Conservation (phyloP, 2,888 invertebrate genomes). For the Pelosia muscerda region DNA sequence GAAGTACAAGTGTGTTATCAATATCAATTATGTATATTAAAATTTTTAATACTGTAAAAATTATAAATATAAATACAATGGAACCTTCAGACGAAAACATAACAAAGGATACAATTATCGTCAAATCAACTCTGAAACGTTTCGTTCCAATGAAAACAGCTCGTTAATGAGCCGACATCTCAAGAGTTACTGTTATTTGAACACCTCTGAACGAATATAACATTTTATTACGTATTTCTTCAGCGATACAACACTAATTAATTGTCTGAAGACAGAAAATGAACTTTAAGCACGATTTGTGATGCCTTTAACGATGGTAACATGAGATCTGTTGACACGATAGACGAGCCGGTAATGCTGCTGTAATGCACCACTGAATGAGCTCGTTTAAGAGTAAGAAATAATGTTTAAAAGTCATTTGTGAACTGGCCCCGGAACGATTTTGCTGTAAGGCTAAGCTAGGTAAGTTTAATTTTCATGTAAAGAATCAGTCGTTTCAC, state of each 20-base stretch:
- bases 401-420: background rate
- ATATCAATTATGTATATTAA: too few species aligned
- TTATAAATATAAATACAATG: background rate
- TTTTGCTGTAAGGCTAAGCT: too few species aligned
- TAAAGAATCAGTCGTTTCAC: too few species aligned
- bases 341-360: constrained; percentile 24
- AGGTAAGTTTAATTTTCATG: background rate
- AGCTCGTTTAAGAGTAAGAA: background rate
- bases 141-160: constrained; percentile 30
- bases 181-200: constrained; percentile 59
- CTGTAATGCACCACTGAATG: background rate
- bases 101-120: constrained; percentile 67
- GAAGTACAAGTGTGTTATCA: too few species aligned
- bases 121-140: constrained; percentile 71
- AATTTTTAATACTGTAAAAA: background rate
- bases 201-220: constrained; percentile 37
- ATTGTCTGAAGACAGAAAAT: constrained; percentile 34
- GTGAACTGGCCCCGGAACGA: background rate
- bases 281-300: constrained; percentile 31
- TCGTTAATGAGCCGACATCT: constrained; percentile 78
- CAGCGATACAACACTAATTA: constrained; percentile 36
- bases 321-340: constrained; percentile 31
- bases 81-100: constrained; percentile 39
- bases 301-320: constrained; percentile 39
- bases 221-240: constrained; percentile 43